Percentiles rank a stretch among this genome's conserved stretches.
These are phyloP conservation scores for Anser brachyrhynchus DNA, from an alignment of 2,113 vertebrate species.

Conservation along the genomic window DNA sequence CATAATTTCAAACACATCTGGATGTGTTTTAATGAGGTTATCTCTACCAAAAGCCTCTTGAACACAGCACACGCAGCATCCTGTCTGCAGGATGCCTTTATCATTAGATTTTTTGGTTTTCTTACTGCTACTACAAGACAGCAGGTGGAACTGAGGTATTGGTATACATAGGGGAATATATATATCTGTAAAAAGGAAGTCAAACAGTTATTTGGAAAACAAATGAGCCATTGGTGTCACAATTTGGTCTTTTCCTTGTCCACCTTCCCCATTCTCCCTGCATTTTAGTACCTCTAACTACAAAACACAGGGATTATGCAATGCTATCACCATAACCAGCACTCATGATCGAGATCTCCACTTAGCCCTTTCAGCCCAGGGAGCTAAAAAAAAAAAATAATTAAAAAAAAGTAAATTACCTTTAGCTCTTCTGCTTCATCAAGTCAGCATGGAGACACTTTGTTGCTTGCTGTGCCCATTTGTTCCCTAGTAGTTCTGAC, in stretches of 20 bases:
- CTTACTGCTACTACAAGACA: background rate
- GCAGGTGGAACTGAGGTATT: background rate
- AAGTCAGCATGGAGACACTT: background rate
- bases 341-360: background rate
- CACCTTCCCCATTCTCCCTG: background rate
- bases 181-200: background rate
- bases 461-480: background rate
- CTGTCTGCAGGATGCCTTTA: background rate
- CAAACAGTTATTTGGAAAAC: background rate
- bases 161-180: background rate
- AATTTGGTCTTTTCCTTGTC: background rate
- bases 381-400: background rate
- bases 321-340: background rate
- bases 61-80: background rate
- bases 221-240: background rate
- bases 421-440: background rate
- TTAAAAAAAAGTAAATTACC: background rate
- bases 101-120: background rate
- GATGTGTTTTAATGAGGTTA: background rate
- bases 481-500: background rate
- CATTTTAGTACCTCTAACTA: background rate
- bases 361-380: background rate
- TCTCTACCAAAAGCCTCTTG: background rate
- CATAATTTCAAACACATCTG: background rate
- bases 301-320: background rate